These are phyloP conservation scores for Tamias sibiricus DNA, from an alignment of 2,113 vertebrate species.

Conservation along the genomic window DNA sequence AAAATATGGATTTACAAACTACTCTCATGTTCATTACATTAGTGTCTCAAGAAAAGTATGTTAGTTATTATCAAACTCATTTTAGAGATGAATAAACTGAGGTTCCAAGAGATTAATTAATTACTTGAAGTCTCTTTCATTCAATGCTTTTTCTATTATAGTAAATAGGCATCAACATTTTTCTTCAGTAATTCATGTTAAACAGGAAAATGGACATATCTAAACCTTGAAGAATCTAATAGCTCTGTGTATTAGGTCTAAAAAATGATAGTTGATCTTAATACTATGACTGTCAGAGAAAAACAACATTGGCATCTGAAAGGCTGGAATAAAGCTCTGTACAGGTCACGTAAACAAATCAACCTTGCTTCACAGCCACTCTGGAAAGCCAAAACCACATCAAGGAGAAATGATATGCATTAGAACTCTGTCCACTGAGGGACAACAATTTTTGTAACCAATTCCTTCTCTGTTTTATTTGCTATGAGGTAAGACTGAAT, in stretches of 20 bases:
- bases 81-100: conserved; percentile 7
- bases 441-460: not conserved
- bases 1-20: not conserved
- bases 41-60: not conserved
- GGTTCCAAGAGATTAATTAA: not conserved
- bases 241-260: not conserved
- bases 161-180: not conserved
- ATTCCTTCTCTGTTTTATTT: not conserved
- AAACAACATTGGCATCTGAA: not conserved
- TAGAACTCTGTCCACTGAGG: not conserved
- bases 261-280: not conserved
- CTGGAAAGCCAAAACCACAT: not conserved
- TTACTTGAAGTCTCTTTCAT: not conserved
- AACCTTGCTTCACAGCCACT: not conserved
- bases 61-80: not conserved
- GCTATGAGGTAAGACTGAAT: not conserved
- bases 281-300: not conserved
- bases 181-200: not conserved
- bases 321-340: not conserved
- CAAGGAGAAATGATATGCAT: not conserved
- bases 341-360: not conserved
- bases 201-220: not conserved
- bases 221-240: not conserved
- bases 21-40: not conserved
- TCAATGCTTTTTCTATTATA: not conserved